Percentiles rank a stretch among this genome's conserved stretches.
Evolutionary conservation across 1,140 invertebrate species (phyloP).

Genomic region (Delia radicum): DNA sequence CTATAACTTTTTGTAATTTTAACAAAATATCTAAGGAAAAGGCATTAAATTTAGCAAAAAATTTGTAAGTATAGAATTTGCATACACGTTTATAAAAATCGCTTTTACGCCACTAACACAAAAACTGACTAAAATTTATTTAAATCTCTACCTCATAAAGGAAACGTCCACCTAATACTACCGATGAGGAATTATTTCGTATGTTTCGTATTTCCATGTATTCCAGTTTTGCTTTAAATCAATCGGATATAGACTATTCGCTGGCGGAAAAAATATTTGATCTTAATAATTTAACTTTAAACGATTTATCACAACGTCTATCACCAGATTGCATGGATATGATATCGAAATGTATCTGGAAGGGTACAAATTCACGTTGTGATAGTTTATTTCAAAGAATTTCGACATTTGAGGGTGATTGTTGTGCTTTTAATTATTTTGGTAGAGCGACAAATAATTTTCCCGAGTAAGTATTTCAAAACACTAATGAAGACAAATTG

Average conservation of each 20-base stretch:
- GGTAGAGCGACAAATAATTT: slow-evolving; percentile 52
- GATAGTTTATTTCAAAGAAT: slow-evolving; percentile 62
- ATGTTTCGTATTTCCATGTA: slow-evolving; percentile 45
- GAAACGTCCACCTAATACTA: slow-evolving; percentile 37
- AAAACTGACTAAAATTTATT: slow-evolving; percentile 14
- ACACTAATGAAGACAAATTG: too few relatives aligned
- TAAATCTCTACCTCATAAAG: slow-evolving; percentile 27
- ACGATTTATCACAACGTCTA: slow-evolving; percentile 45
- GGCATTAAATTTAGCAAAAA: slow-evolving; percentile 47
- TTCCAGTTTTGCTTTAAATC: slow-evolving; percentile 32
- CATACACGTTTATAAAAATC: too few relatives aligned
- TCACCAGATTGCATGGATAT: slow-evolving; percentile 61
- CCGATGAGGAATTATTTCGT: slow-evolving; percentile 34
- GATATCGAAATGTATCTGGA: slow-evolving; percentile 65
- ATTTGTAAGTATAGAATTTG: slow-evolving; percentile 47
- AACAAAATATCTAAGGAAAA: slow-evolving; percentile 59
- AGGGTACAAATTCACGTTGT: slow-evolving; percentile 61
- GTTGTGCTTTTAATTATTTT: slow-evolving; percentile 69
- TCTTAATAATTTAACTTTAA: slow-evolving; percentile 51
- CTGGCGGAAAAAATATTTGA: slow-evolving; percentile 54
- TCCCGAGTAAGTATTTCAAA: slow-evolving; percentile 43
- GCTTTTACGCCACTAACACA: too few relatives aligned
- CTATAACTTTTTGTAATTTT: slow-evolving; percentile 67
- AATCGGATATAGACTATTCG: slow-evolving; percentile 33
- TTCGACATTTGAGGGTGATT: slow-evolving; percentile 60